Base-by-base conservation (phyloP, 2,888 invertebrate genomes). In the Agonopterix heracliana region DNA sequence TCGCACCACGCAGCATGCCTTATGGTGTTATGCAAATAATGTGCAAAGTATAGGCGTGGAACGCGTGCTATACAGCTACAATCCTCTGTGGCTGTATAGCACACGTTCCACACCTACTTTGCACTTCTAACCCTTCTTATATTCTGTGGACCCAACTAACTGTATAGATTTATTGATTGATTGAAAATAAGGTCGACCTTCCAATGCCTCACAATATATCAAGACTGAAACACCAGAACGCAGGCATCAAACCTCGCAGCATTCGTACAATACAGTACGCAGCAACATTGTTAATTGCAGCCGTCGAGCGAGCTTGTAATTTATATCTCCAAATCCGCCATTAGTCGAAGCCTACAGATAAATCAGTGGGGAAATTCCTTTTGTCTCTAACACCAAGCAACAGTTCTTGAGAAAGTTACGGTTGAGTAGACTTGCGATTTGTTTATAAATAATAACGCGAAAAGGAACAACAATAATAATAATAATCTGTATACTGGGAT, bases 351-450 rank as follows among this genome's bases (percentile, higher is more conserved):
- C 69, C 64, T 57, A 54, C 65, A 71, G 62, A 81, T 82, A 81
- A 81, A 81, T 82, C 78, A 80, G 69, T 51, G 61, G 57, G 52
- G 57, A 66, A 70, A 71, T 68, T 70, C 77, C 79, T 76, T 78
- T 79, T 77, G 77, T 76, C 71, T 72, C 58, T 47, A 49, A 49
- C 53, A 53, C 53, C 55, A 58, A 63, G 77, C 71, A 75, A 78
- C 78, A 74, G 74, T 74, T 69, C 52, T 70, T 63, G 54, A 57
- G 58, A 54, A 53, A 53, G 11, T 36, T 13, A 10, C 48, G 49
- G 43, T 26, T 2, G 12, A 12, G 0, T 48, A 64, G 66, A 71
- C 71, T 60, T 40, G 64, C 66, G 64, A 66, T 26, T 26, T 26
- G 3, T 26, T 26, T 3, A 14, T 2, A 14, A 14, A n/a, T n/a